Conservation (phyloP, 2,888 invertebrate species). For the Polyommatus iphigenia region DNA sequence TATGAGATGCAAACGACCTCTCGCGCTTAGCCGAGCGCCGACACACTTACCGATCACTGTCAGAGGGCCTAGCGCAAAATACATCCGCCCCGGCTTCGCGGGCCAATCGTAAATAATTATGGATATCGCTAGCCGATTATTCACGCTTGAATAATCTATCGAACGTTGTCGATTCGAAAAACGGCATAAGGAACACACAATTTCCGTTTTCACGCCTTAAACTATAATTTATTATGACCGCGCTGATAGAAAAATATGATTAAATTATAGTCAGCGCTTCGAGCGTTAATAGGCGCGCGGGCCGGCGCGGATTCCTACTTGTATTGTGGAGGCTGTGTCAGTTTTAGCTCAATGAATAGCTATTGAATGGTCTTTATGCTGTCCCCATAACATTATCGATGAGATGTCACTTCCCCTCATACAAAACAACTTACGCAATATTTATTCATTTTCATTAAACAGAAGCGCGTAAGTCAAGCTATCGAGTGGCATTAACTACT, state of each 20-base stretch:
- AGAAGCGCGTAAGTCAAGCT: constrained; percentile 25
- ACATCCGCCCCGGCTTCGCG: constrained; percentile 71
- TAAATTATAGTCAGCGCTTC: constrained; percentile 36
- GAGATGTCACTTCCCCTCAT: constrained; percentile 53
- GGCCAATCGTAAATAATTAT: constrained; percentile 75
- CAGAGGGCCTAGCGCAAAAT: constrained; percentile 68
- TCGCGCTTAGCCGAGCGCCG: constrained; percentile 68
- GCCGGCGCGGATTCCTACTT: constrained; percentile 15
- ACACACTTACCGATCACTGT: constrained; percentile 66
- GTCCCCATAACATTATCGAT: constrained; percentile 53
- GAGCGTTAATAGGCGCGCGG: constrained; percentile 33
- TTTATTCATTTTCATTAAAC: constrained; percentile 31
- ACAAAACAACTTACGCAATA: constrained; percentile 29
- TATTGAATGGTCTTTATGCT: constrained; percentile 53
- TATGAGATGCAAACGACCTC: constrained; percentile 75
- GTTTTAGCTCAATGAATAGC: constrained; percentile 63
- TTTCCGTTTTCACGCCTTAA: constrained; percentile 43
- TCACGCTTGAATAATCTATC: constrained; percentile 42
- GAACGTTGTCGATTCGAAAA: constrained; percentile 41
- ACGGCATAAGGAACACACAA: constrained; percentile 44
- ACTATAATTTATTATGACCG: constrained; percentile 40
- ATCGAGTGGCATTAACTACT: not conserved
- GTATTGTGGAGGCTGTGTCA: constrained; percentile 43
- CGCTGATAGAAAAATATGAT: constrained; percentile 38
- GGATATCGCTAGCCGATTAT: constrained; percentile 64